Base-by-base conservation (phyloP, 30 jellyfish, hydroid and myxozoan species). In the Hydra vulgaris region DNA sequence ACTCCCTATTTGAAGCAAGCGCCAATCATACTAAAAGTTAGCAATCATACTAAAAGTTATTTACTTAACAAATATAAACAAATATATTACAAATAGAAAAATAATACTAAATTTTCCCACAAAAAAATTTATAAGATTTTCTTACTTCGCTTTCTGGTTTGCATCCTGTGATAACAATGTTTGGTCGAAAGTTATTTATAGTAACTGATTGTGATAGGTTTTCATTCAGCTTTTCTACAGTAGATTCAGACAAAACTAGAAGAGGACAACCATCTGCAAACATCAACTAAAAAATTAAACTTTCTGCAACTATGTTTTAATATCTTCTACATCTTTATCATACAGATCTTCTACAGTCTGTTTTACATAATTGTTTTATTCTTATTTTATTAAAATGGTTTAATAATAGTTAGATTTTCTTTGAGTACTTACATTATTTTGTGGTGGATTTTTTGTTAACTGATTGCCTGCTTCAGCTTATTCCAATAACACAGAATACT, bases 241-340 rank as follows among this genome's bases (percentile, higher is more conserved):
- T 21, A n/a, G 74, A 21, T 66, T 80, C 84, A 23, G 87, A 66
- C 54, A 80, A 18, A 15, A 80, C 72, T 26, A 80, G 73, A 52
- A 80, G 70, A n/a, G 87, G 87, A 66, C 87, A 66, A 15, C 83
- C 85, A 80, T 80, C 87, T n/a, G 87, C 83, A 70, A 22, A 80
- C 83, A 80, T 66, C 3, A 79, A n/a, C 86, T 79, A 27, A 16
- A 79, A 79, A 12, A 3, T 40, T 3, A 40, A 40, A 40, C 12
- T 40, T 40, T 12, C 5, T 40, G 5, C 12, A 5, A 40, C 12
- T 40, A 40, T n/a, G n/a, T n/a, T n/a, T n/a, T n/a, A n/a, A n/a
- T n/a, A n/a, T n/a, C n/a, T n/a, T n/a, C n/a, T n/a, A n/a, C n/a
- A n/a, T n/a, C n/a, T n/a, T n/a, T n/a, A n/a, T n/a, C n/a, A n/a